A percentile compares a stretch with the other conserved stretches of the same genome.
Conservation (phyloP, 2,797 vertebrate genomes). For the Gobio occitaniae region DNA sequence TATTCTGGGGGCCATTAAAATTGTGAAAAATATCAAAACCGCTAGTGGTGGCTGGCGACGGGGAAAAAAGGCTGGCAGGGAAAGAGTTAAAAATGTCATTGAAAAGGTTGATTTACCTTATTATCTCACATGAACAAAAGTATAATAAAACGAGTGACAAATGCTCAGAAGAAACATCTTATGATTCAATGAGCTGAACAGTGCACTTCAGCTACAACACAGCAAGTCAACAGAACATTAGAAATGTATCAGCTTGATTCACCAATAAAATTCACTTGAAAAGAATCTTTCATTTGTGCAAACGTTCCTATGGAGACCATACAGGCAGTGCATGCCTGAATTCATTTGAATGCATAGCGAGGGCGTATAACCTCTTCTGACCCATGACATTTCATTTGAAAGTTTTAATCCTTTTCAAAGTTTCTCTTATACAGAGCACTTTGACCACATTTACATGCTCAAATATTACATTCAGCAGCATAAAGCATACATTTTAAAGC, state of each 20-base stretch:
- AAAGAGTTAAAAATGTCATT: neutral
- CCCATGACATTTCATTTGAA: neutral
- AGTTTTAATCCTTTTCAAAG: conserved; percentile 20
- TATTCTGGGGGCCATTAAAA: too few species aligned
- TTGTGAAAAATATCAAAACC: too few species aligned
- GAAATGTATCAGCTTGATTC: neutral
- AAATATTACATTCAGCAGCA: neutral
- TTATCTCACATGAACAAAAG: neutral
- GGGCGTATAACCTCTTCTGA: conserved; percentile 6
- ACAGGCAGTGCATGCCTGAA: neutral
- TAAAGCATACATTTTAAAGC: neutral
- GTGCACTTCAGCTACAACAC: neutral
- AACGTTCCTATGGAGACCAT: neutral
- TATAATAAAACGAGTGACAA: neutral
- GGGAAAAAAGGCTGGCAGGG: too few species aligned
- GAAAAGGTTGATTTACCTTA: neutral
- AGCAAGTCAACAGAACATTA: neutral
- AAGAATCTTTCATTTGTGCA: neutral
- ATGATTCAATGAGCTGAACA: neutral
- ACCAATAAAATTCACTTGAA: neutral
- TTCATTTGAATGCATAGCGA: conserved; percentile 9
- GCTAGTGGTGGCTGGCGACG: too few species aligned
- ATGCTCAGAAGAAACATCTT: conserved; percentile 1
- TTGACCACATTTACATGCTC: neutral
- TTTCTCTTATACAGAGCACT: neutral